These are phyloP conservation scores for Sarotherodon lohbergeri DNA, from an alignment of 2,113 vertebrate genomes.

Conservation along the genomic window DNA sequence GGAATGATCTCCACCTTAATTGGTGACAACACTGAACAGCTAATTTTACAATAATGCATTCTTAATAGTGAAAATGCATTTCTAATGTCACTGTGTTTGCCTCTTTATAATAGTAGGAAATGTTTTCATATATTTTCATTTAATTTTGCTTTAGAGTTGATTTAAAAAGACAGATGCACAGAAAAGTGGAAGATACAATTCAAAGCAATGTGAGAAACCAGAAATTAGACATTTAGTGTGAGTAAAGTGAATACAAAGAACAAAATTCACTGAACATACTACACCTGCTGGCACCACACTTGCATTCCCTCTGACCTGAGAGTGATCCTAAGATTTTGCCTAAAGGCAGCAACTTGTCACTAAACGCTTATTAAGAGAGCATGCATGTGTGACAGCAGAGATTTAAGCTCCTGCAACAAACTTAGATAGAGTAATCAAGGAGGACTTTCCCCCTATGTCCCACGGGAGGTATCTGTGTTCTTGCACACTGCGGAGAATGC, in stretches of 20 bases:
- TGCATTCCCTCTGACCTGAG: background rate
- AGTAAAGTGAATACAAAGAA: background rate
- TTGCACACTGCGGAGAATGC: constrained; percentile 14
- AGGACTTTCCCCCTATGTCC: background rate
- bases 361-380: background rate
- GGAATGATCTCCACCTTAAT: background rate
- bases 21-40: background rate
- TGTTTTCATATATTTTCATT: background rate
- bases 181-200: background rate
- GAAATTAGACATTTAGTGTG: background rate
- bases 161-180: background rate
- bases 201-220: background rate
- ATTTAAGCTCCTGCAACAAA: background rate
- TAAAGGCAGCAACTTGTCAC: background rate
- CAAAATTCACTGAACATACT: background rate
- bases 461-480: constrained; percentile 36
- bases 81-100: background rate
- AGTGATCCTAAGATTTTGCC: background rate
- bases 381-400: background rate
- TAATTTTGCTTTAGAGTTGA: background rate
- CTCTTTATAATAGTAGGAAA: background rate
- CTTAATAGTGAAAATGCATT: background rate
- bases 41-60: background rate
- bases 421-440: background rate
- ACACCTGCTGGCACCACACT: background rate